These are phyloP conservation scores for Struthidea cinerea DNA, from an alignment of 2,113 vertebrate genomes.

Conservation along the genomic window DNA sequence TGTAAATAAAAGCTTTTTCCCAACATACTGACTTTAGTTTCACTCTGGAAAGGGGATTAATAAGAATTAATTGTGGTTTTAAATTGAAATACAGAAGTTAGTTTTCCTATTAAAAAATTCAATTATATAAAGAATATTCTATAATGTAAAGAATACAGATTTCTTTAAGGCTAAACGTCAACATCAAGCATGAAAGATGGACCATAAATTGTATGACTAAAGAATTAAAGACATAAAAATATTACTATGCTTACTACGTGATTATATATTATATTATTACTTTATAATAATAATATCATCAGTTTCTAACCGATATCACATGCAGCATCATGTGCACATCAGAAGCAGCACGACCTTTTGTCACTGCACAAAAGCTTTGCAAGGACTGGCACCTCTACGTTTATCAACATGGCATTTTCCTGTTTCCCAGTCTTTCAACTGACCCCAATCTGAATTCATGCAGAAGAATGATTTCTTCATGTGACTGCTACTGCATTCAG, in stretches of 20 bases:
- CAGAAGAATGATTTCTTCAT: background rate
- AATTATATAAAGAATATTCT: background rate
- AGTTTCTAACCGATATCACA: background rate
- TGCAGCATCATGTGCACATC: background rate
- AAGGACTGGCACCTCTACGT: fast-evolving
- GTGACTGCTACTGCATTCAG: background rate
- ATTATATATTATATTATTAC: background rate
- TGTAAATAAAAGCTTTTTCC: background rate
- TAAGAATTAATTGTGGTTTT: background rate
- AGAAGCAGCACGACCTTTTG: background rate
- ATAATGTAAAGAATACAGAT: background rate
- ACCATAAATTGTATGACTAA: background rate
- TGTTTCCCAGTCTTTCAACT: background rate
- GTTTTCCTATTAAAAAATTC: background rate
- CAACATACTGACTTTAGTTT: background rate
- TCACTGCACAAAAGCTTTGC: background rate
- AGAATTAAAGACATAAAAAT: background rate
- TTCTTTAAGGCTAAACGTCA: background rate
- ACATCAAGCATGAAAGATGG: background rate
- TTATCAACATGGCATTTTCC: background rate
- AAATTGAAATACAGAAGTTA: background rate
- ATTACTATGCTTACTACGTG: background rate
- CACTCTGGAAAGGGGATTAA: background rate
- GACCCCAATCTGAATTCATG: background rate
- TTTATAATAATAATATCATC: background rate